Evolutionary conservation across 2,797 vertebrate genomes (phyloP), one percentile per base, ranked within the genome.

Genomic region (Antennarius maculatus): DNA sequence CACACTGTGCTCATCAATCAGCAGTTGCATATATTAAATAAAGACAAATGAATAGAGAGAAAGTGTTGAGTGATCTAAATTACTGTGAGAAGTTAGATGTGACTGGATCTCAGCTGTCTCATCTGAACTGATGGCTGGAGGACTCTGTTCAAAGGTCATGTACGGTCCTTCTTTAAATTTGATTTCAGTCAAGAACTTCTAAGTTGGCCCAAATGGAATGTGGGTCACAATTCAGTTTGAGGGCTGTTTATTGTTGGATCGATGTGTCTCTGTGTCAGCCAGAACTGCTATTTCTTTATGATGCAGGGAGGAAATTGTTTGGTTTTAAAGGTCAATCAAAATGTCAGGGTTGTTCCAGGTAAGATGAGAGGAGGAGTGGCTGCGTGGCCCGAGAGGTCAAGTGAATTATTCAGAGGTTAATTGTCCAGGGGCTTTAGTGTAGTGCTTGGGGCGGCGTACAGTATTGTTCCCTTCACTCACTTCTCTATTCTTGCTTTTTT

Each of bases 381-480:
- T 74, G 42, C 54, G 83, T 82, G 77, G 46, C 69, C 79, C 45
- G 60, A 85, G 81, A 85, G 88, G 85, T 87, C 77, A 77, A 66
- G 81, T 92, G 69, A 92, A 92, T 93, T 87, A 93, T 93, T 93
- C 86, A 93, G 74, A 68, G 67, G 18, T 71, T 23, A 64, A 85
- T 91, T 89, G 85, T 88, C 76, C 7, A 23, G 61, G 67, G 45
- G 48, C 85, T 85, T 80, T 62, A 57, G 54, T 63, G 72, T 60
- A 5, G 61, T 69, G 45, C 74, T 69, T n/a, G 5, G 31, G 65
- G 52, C 73, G 42, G n/a, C 3, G 28, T 52, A 10, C 61, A 39
- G 57, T 13, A 41, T 76, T 74, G 74, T 77, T 54, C 39, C 37
- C n/a, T 54, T 3, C 72, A 45, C 80, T 79, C 66, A 47, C 62